These are phyloP conservation scores for Mirza zaza DNA, from an alignment of 2,113 vertebrate genomes.

Conservation along the genomic window DNA sequence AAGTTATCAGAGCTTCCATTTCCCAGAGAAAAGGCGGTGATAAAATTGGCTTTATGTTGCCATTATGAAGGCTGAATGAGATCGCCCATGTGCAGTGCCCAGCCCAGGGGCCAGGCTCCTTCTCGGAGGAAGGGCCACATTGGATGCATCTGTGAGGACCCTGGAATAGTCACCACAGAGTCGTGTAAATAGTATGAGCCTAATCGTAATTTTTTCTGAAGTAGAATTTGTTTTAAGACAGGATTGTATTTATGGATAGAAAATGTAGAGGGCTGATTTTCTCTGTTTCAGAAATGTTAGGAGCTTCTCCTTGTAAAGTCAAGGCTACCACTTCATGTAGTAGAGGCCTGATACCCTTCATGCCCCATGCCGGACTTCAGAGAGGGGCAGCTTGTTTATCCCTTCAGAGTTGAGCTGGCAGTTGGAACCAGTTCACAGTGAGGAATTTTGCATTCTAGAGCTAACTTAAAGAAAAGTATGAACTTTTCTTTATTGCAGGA, in stretches of 20 bases:
- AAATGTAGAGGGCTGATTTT: background rate
- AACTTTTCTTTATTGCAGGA: constrained; percentile 32
- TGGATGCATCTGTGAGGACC: background rate
- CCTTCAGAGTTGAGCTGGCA: background rate
- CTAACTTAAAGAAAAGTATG: background rate
- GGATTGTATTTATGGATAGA: background rate
- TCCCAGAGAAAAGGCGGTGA: background rate
- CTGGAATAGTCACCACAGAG: background rate
- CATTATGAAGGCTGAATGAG: background rate
- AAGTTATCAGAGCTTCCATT: background rate
- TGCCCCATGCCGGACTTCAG: background rate
- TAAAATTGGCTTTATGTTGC: background rate
- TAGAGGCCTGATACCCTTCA: background rate
- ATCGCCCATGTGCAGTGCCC: background rate
- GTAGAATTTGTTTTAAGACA: background rate
- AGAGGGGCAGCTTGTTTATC: background rate
- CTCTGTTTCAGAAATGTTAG: background rate
- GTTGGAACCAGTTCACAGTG: background rate
- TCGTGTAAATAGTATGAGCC: background rate
- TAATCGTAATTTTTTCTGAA: background rate
- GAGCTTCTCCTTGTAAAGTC: background rate
- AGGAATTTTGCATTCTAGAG: background rate
- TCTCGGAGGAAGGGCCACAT: background rate
- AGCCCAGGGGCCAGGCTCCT: background rate
- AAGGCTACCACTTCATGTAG: background rate